Base-by-base conservation (phyloP, 2,888 invertebrate genomes). In the Tipula vernalis region DNA sequence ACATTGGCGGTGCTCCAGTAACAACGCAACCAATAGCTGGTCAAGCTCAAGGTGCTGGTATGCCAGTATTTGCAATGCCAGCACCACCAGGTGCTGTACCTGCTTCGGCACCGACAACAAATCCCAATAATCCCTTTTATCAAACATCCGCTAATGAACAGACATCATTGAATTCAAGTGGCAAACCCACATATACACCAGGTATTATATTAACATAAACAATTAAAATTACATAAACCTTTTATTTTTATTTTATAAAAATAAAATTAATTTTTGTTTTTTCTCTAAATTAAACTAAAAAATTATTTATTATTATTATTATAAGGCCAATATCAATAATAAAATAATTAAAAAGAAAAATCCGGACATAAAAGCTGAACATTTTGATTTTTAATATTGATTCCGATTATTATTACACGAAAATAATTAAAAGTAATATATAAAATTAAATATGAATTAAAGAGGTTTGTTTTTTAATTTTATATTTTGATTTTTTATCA, bases 101-200 rank as follows among this genome's bases (percentile, higher is more conserved):
- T 15, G 87, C 88, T 83, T 88, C 87, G 86, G 89, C 90, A 86
- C 89, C 90, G 86, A 90, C 90, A 87, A 91, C 91, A 42, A 92
- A 92, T 90, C 91, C 91, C 15, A 92, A 92, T 88, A 91, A 91
- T 12, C 89, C 91, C 51, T 47, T 51, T 51, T 36, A 51, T 51
- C 44, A 15, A 12, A 6, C 10, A 4, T 90, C 88, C 83, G 90
- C 91, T 85, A 92, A 90, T 84, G 91, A 92, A 89, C 90, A 90
- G 87, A 92, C 91, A 87, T 91, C 91, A 88, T 90, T 92, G 88
- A 92, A 92, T 89, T 90, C 91, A 89, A 89, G 91, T 88, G 92
- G 91, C 89, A 91, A 91, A 89, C 90, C 91, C 87, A 92, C 91
- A 88, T 92, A 92, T 89, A 91, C 92, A 89, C 91, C 92, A 91